phyloP scores from a whole-genome alignment of 1,140 invertebrate genomes.

The Harlomillsia oculata region DNA sequence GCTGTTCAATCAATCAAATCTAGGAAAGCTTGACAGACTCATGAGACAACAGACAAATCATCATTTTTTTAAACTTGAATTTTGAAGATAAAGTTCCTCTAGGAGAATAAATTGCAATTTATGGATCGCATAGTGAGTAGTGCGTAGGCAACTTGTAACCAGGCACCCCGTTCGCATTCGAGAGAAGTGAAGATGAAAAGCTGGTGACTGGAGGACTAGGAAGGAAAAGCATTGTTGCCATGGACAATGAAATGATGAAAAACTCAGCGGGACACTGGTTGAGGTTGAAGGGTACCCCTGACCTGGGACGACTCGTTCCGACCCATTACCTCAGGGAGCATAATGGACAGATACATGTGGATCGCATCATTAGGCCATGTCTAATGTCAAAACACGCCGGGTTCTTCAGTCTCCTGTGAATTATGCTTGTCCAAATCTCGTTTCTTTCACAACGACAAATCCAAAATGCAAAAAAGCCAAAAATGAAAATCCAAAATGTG shows the following conservation, averaged over 20 bases:
- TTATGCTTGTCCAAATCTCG: no score
- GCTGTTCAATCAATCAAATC: no score
- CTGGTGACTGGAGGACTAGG: background rate
- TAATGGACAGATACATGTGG: conserved; percentile 3
- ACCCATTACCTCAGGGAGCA: background rate
- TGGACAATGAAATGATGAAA: conserved; percentile 32
- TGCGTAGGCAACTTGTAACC: no score
- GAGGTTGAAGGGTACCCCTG: conserved; percentile 9
- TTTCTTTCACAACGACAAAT: no score
- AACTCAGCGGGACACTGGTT: conserved; percentile 25
- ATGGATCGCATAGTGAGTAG: no score
- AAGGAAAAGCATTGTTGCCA: conserved; percentile 3
- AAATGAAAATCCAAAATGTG: background rate
- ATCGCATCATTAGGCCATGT: conserved; percentile 2
- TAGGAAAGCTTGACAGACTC: no score
- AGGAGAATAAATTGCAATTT: no score
- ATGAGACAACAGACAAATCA: no score
- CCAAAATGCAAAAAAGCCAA: background rate
- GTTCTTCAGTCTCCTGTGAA: conserved; percentile 10
- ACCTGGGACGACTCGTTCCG: conserved; percentile 17
- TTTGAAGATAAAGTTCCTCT: no score
- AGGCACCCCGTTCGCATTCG: no score
- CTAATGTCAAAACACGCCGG: conserved; percentile 13
- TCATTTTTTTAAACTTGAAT: no score
- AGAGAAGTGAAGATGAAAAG: no score